phyloP scores from a whole-genome alignment of 2,113 vertebrate species.

The Carassius carassius region DNA sequence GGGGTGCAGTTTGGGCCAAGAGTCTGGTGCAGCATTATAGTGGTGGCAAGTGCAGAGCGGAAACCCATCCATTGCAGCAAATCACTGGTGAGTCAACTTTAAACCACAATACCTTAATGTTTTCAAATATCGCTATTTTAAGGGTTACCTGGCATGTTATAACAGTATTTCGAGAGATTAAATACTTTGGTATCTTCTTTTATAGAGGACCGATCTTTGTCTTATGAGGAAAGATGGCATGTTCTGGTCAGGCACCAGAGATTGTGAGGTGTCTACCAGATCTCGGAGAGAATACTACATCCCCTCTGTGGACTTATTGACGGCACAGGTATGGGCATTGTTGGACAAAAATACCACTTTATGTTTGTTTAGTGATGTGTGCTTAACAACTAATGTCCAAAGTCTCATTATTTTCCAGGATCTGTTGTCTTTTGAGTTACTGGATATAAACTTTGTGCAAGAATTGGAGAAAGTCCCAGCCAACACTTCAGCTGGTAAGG shows the following conservation, averaged over 20 bases:
- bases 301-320: slow-evolving; percentile 93
- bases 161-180: background rate
- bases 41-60: slow-evolving; percentile 74
- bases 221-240: slow-evolving; percentile 56
- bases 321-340: slow-evolving; percentile 83
- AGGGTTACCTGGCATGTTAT: background rate
- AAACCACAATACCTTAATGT: background rate
- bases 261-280: slow-evolving; percentile 60
- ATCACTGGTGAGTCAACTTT: slow-evolving; percentile 77
- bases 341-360: background rate
- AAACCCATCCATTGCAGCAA: slow-evolving; percentile 66
- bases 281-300: slow-evolving; percentile 86
- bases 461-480: slow-evolving; percentile 94
- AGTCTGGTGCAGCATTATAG: slow-evolving; percentile 97
- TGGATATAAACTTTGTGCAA: slow-evolving; percentile 97
- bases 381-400: background rate
- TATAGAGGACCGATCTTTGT: slow-evolving; percentile 67
- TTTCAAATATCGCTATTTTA: background rate
- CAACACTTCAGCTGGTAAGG: slow-evolving; percentile 91
- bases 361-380: background rate
- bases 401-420: slow-evolving; percentile 74
- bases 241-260: slow-evolving; percentile 40
- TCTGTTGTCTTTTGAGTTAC: slow-evolving; percentile 92
- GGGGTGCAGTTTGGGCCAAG: slow-evolving; percentile 95
- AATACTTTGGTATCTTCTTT: background rate